phyloP scores from a whole-genome alignment of 2,797 vertebrate species.

The Syncerus caffer region DNA sequence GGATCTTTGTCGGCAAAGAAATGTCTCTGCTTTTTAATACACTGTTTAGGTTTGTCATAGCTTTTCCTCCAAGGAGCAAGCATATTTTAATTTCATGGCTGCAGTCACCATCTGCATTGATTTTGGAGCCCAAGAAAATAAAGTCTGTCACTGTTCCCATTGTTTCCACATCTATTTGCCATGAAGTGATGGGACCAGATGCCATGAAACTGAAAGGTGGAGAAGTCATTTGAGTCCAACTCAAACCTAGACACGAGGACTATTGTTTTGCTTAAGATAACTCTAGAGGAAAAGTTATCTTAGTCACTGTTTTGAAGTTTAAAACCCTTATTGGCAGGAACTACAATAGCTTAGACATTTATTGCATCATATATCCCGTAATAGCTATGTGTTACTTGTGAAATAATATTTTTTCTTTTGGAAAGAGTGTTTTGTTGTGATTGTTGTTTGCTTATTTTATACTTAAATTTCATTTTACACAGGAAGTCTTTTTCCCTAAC shows the following conservation, averaged over 20 bases:
- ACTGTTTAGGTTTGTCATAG: background rate
- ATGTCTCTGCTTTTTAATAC: background rate
- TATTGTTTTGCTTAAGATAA: constrained; percentile 25
- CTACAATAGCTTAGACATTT: background rate
- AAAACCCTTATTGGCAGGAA: background rate
- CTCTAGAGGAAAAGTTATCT: background rate
- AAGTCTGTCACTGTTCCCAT: background rate
- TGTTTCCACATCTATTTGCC: background rate
- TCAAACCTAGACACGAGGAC: background rate
- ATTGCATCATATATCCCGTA: background rate
- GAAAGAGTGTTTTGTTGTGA: background rate
- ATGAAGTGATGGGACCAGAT: background rate
- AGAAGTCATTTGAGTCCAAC: background rate
- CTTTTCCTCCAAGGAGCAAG: background rate
- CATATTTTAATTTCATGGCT: background rate
- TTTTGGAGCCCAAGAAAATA: background rate
- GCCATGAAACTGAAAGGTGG: background rate
- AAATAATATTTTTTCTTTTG: background rate
- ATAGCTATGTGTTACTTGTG: background rate
- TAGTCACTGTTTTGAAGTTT: background rate
- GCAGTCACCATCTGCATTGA: background rate
- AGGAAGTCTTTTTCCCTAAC: background rate
- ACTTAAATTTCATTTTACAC: constrained; percentile 20
- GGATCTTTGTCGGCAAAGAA: background rate
- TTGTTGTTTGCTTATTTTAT: background rate